Evolutionary conservation across 2,888 invertebrate species (phyloP).

Genomic region (Epistrophella euchroma): DNA sequence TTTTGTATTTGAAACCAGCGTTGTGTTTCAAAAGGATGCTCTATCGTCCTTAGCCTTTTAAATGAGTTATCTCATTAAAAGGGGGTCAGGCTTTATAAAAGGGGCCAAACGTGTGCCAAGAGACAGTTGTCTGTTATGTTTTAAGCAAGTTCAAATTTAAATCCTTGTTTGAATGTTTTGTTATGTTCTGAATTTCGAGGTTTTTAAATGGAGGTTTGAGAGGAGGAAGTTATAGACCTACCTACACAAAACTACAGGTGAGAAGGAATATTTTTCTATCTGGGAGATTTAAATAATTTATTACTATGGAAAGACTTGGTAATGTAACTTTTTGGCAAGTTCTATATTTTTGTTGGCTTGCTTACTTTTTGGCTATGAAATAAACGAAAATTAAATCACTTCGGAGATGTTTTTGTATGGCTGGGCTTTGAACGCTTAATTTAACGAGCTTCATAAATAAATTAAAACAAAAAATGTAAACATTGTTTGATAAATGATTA

Average conservation of each 20-base stretch:
- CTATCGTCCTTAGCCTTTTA: conserved; percentile 69
- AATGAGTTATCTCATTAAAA: conserved; percentile 71
- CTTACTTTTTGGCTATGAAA: conserved; percentile 20
- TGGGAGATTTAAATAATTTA: conserved; percentile 53
- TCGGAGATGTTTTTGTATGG: conserved; percentile 6
- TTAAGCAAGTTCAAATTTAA: conserved; percentile 60
- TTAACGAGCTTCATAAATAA: neutral
- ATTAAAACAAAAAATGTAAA: neutral
- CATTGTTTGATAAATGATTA: too few relatives aligned
- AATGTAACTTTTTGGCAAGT: conserved; percentile 55
- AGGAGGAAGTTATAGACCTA: neutral
- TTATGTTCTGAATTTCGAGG: conserved; percentile 12
- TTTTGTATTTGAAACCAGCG: neutral
- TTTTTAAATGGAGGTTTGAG: conserved; percentile 4
- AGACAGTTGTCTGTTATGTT: conserved; percentile 61
- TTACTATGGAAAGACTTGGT: conserved; percentile 33
- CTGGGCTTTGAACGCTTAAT: neutral
- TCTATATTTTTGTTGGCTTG: neutral
- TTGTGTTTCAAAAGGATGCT: too few relatives aligned
- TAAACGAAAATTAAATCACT: conserved; percentile 23
- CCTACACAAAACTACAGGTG: conserved; percentile 5
- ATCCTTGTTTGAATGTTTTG: conserved; percentile 14
- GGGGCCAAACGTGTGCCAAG: conserved; percentile 37
- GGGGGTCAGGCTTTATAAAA: conserved; percentile 27
- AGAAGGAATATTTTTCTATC: neutral